Evolutionary conservation across 2,797 vertebrate genomes (phyloP), one percentile per base, ranked within the genome.

Genomic region (Lagorchestes hirsutus): DNA sequence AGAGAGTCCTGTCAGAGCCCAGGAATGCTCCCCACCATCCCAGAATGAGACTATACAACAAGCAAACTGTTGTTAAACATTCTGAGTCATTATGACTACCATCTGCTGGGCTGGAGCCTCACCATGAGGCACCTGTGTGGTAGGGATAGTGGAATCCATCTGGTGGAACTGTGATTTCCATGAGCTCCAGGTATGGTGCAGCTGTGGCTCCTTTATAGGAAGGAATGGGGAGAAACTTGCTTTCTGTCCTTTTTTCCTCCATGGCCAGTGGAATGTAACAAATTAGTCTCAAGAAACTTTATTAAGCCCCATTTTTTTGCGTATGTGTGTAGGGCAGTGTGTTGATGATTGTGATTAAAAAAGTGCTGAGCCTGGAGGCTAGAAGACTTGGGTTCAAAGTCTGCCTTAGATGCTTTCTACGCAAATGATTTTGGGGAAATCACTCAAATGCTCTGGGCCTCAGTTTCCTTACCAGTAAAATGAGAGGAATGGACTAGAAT

Each of bases 31-130:
- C 29, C 18, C 2, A 93, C 14, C 22, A 24, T 57, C 95, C 54
- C 57, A 96, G 96, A 96, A 93, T 62, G 18, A 95, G 50, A 82
- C 93, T 93, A 34, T 94, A 95, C 96, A 92, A 56, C 46, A 29
- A 93, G 91, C 96, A 93, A 94, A 67, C 93, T 96, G 29, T 58
- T 92, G 0, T 92, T 96, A 67, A 74, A 96, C 93, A 93, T 11
- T 96, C 93, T 40, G 55, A 50, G 40, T 92, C 97, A 46, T 28
- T 92, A 18, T 74, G 93, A 54, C 54, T 91, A 93, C 93, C 94
- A 87, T 90, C 55, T 96, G 92, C 58, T 96, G 55, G 1, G 62
- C 40, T 93, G 54, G 92, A 90, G 93, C 94, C 90, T 55, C 96
- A 94, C 87, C 93, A 50, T 96, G 96, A 97, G 93, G 46, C 0